phyloP scores from a whole-genome alignment of 2,113 vertebrate species.

The Paramormyrops kingsleyae region DNA sequence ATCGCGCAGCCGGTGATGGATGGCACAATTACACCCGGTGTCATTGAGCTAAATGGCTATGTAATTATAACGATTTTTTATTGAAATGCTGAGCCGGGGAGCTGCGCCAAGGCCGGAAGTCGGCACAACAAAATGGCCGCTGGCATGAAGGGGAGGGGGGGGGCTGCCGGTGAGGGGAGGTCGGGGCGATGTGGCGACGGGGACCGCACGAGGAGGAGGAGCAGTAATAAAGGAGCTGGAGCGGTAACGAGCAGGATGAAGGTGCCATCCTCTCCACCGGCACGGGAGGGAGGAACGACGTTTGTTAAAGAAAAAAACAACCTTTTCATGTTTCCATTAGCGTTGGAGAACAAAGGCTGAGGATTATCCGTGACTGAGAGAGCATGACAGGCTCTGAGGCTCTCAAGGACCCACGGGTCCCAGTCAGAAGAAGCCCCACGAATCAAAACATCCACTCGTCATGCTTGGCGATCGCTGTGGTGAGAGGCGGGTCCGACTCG shows the following conservation, averaged over 20 bases:
- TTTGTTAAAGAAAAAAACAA: not conserved
- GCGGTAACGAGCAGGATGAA: not conserved
- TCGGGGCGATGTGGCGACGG: not conserved
- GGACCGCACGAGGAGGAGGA: not conserved
- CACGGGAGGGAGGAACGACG: not conserved
- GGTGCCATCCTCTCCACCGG: not conserved
- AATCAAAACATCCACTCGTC: not conserved
- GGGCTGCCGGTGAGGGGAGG: not conserved
- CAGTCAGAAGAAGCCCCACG: not conserved
- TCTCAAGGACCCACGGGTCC: not conserved
- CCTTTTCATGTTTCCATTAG: not conserved
- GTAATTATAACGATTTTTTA: constrained; percentile 69
- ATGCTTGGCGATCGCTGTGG: not conserved
- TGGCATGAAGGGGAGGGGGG: not conserved
- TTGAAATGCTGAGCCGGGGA: constrained; percentile 61
- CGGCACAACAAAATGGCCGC: not conserved
- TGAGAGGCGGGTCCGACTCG: not conserved
- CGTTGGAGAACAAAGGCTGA: not conserved
- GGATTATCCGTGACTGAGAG: not conserved
- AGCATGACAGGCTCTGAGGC: not conserved
- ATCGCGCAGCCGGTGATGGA: constrained; percentile 67
- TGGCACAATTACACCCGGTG: constrained; percentile 69
- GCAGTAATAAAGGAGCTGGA: not conserved
- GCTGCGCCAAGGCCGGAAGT: not conserved
- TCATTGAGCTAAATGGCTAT: constrained; percentile 70